A percentile compares a stretch with the other conserved stretches of the same genome.
These are phyloP conservation scores for Caretta caretta DNA, from an alignment of 2,113 vertebrate species.

Conservation along the genomic window DNA sequence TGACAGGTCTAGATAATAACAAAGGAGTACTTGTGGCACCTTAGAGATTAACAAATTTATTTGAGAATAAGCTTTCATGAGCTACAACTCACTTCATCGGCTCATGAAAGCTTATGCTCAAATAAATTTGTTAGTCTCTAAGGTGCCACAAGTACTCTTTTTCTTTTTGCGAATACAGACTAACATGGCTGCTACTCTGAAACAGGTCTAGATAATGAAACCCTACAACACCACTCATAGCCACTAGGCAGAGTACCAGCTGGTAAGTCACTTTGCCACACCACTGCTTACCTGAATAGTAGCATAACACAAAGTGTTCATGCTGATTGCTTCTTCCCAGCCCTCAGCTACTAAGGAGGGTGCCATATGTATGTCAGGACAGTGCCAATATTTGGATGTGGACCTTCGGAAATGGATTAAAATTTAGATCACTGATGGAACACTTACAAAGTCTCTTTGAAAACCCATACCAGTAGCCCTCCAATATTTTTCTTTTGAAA, in stretches of 20 bases:
- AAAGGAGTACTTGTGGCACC: too few species aligned
- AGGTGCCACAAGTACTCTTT: too few species aligned
- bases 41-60: too few species aligned
- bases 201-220: neutral
- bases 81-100: too few species aligned
- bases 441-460: neutral
- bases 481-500: neutral
- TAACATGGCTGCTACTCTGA: too few species aligned
- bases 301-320: neutral
- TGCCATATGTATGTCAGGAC: neutral
- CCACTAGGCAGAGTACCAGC: neutral
- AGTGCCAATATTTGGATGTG: fast-evolving
- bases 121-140: too few species aligned
- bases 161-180: too few species aligned
- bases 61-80: too few species aligned
- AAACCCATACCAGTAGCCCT: neutral
- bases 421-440: neutral
- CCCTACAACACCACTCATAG: neutral
- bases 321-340: neutral
- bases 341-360: neutral
- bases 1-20: neutral
- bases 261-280: too few species aligned
- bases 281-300: neutral
- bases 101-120: too few species aligned
- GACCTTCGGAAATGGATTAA: neutral